Percentiles rank a stretch among this genome's conserved stretches.
Evolutionary conservation across 2,113 vertebrate genomes (phyloP).

Genomic region (Perca flavescens): DNA sequence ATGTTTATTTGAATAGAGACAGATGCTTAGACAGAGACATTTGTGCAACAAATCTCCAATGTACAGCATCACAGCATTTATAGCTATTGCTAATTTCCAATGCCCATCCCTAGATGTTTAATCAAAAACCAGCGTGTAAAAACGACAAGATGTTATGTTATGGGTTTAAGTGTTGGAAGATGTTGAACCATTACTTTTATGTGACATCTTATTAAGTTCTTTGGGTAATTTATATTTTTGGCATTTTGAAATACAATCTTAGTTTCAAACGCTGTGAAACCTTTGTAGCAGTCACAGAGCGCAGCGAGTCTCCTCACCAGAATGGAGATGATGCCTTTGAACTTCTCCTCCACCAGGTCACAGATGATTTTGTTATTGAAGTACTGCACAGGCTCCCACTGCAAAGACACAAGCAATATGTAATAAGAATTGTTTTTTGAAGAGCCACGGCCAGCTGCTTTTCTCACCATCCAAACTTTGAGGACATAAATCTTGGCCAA

Average conservation of each 20-base stretch:
- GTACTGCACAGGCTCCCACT: constrained; percentile 99
- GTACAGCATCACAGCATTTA: no score
- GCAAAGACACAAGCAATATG: constrained; percentile 52
- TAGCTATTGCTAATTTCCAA: no score
- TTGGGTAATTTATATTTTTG: no score
- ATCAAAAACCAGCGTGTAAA: no score
- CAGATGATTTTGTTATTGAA: constrained; percentile 99
- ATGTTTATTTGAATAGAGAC: no score
- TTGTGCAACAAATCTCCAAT: no score
- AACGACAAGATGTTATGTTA: no score
- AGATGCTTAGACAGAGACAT: no score
- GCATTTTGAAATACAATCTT: no score
- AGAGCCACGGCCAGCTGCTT: background rate
- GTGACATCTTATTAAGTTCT: background rate
- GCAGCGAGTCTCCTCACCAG: constrained; percentile 85
- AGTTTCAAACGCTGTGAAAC: no score
- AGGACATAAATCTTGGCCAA: background rate
- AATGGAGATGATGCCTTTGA: constrained; percentile 98
- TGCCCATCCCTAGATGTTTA: no score
- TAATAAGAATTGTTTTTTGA: background rate
- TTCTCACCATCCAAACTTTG: background rate
- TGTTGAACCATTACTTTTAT: background rate
- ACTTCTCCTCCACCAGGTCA: constrained; percentile 98
- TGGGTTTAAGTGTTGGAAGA: no score
- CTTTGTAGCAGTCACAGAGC: background rate